These are phyloP conservation scores for Lasiurus borealis DNA, from an alignment of 2,113 vertebrate species.

Conservation along the genomic window DNA sequence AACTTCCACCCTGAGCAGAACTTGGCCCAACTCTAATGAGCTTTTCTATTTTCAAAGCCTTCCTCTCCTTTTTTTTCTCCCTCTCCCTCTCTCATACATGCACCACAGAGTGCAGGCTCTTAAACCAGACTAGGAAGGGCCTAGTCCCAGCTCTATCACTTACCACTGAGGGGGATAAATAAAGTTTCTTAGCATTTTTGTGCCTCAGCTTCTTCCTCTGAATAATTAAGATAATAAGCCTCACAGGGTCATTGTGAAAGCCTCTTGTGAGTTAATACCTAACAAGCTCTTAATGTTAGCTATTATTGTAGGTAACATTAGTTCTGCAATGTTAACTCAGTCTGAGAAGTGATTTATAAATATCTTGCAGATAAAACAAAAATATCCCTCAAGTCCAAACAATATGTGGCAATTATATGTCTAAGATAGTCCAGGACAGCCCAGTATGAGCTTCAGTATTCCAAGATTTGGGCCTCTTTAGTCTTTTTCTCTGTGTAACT, in stretches of 20 bases:
- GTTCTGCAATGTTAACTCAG: background rate
- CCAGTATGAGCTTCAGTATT: background rate
- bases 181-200: background rate
- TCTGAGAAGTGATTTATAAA: background rate
- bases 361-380: background rate
- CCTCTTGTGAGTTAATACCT: background rate
- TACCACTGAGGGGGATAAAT: too few relatives aligned
- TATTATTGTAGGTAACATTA: background rate
- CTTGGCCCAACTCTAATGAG: background rate
- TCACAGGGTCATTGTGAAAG: background rate
- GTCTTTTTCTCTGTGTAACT: background rate
- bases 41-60: background rate
- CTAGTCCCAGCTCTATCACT: background rate
- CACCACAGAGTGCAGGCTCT: background rate
- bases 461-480: background rate
- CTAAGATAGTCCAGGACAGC: background rate
- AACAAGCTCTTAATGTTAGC: background rate
- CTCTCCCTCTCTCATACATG: background rate
- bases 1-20: background rate
- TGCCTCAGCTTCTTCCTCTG: background rate
- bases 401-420: background rate
- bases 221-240: slow-evolving; percentile 13
- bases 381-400: background rate
- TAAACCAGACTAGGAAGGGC: background rate
- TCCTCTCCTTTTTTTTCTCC: background rate